These are phyloP conservation scores for Pemphigus obesinymphae DNA, from an alignment of 1,140 invertebrate species.

Conservation along the genomic window DNA sequence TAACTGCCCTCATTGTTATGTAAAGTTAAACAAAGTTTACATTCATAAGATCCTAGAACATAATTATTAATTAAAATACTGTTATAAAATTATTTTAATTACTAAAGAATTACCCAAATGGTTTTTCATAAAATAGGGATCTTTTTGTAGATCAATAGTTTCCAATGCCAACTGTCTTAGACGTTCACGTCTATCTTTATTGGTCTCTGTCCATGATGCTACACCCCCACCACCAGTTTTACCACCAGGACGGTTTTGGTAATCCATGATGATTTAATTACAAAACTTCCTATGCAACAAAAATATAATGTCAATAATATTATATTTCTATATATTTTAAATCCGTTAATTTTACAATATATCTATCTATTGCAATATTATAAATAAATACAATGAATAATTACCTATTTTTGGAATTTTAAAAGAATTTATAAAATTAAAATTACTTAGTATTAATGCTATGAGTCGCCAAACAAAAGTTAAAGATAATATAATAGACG, in stretches of 20 bases:
- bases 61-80: too few species aligned
- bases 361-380: too few species aligned
- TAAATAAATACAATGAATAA: too few species aligned
- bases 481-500: too few species aligned
- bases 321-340: too few species aligned
- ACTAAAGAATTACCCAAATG: slow-evolving; percentile 66
- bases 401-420: too few species aligned
- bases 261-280: slow-evolving; percentile 68
- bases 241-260: slow-evolving; percentile 94
- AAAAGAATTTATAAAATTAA: too few species aligned
- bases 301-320: too few species aligned
- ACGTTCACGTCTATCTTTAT: slow-evolving; percentile 91
- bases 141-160: slow-evolving; percentile 97
- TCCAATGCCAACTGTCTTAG: slow-evolving; percentile 93
- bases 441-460: too few species aligned
- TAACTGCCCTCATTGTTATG: slow-evolving; percentile 99
- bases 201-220: slow-evolving; percentile 97
- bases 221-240: slow-evolving; percentile 98
- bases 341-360: too few species aligned
- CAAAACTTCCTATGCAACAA: not conserved
- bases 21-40: slow-evolving; percentile 95
- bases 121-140: slow-evolving; percentile 99
- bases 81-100: not conserved
- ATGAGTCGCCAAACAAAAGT: too few species aligned
- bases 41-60: slow-evolving; percentile 88